Conservation (phyloP, 2,888 invertebrate species). For the Eurois occulta region DNA sequence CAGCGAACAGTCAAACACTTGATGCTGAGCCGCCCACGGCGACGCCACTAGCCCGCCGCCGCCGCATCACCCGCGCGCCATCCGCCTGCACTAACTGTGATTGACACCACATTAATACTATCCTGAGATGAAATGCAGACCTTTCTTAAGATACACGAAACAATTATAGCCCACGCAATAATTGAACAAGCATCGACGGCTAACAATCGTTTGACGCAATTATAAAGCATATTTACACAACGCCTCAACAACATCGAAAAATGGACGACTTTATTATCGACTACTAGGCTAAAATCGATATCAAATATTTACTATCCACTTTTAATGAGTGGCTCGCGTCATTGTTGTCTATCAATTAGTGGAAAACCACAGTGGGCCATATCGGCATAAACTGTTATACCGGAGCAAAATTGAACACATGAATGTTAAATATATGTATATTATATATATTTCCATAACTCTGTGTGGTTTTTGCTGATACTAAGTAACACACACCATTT, state of each 20-base stretch:
- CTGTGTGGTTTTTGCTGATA: constrained; percentile 33
- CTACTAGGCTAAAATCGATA: constrained; percentile 19
- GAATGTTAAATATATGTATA: background rate
- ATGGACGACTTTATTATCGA: constrained; percentile 11
- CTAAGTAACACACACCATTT: constrained; percentile 48
- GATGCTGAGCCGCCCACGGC: constrained; percentile 78
- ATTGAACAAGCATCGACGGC: constrained; percentile 10
- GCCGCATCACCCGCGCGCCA: constrained; percentile 41
- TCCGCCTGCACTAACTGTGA: constrained; percentile 65
- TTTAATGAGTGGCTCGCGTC: constrained; percentile 34
- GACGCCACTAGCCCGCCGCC: constrained; percentile 56
- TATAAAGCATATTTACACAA: constrained; percentile 24
- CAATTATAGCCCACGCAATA: constrained; percentile 40
- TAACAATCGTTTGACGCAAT: constrained; percentile 21
- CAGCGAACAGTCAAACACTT: constrained; percentile 75
- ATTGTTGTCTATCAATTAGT: constrained; percentile 43
- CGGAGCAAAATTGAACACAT: constrained; percentile 14
- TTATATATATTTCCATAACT: background rate
- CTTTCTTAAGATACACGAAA: constrained; percentile 49
- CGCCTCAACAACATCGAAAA: constrained; percentile 24
- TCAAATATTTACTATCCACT: constrained; percentile 49
- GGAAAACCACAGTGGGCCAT: constrained; percentile 16
- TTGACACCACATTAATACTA: constrained; percentile 71
- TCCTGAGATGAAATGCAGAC: constrained; percentile 71
- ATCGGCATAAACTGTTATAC: background rate